Percentiles rank a stretch among this genome's conserved stretches.
phyloP scores from a whole-genome alignment of 2,113 vertebrate genomes.

The Apodemus sylvaticus region DNA sequence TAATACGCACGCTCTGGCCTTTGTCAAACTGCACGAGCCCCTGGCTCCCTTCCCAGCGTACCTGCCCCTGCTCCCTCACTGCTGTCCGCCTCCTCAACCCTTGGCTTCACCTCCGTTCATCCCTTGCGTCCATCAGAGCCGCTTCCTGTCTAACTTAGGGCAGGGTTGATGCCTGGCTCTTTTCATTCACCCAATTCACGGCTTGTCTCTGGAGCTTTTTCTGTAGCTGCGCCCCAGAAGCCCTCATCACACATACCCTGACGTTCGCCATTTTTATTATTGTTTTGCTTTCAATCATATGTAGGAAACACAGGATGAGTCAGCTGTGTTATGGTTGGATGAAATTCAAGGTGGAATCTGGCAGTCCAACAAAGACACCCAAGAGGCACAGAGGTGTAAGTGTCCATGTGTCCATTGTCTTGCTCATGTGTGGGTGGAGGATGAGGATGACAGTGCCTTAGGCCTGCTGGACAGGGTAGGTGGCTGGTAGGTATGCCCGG shows the following conservation, averaged over 20 bases:
- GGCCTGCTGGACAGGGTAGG: neutral
- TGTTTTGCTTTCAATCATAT: neutral
- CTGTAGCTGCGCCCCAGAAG: neutral
- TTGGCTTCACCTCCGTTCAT: neutral
- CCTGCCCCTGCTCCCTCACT: neutral
- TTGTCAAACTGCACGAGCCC: neutral
- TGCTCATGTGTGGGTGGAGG: neutral
- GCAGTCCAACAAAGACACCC: conserved; percentile 93
- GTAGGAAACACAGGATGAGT: conserved; percentile 96
- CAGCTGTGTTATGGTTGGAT: conserved; percentile 97
- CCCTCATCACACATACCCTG: neutral
- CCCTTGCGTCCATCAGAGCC: neutral
- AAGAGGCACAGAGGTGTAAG: conserved; percentile 94
- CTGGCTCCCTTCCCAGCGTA: neutral
- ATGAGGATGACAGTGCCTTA: accelerated
- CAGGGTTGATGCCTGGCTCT: neutral
- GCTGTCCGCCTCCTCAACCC: neutral
- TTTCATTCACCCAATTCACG: neutral
- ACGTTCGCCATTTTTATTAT: neutral
- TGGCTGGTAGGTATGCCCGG: neutral
- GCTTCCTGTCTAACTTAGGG: neutral
- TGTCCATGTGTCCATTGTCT: neutral
- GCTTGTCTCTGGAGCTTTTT: neutral
- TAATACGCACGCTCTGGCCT: neutral
- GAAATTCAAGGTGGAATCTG: conserved; percentile 96